Percentiles rank a stretch among this genome's conserved stretches.
These are phyloP conservation scores for Orientallactaga sibirica DNA, from an alignment of 2,797 vertebrate genomes.

Conservation along the genomic window DNA sequence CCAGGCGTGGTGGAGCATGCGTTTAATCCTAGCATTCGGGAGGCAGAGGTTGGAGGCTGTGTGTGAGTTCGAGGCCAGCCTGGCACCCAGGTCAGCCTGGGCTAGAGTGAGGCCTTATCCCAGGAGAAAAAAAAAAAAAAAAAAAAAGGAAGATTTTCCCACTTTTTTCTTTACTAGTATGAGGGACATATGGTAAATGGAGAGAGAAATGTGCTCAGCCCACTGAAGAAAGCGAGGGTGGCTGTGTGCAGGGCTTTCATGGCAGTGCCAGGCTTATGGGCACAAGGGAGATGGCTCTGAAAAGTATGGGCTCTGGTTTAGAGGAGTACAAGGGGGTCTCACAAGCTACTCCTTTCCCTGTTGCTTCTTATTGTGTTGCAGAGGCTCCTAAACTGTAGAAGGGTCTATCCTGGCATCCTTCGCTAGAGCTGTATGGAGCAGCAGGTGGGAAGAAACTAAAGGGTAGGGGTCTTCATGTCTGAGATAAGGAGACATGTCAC, in stretches of 20 bases:
- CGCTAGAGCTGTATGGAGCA: neutral
- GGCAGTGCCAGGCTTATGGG: neutral
- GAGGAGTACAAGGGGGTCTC: neutral
- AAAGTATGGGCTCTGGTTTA: neutral
- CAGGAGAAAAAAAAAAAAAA: too few relatives aligned
- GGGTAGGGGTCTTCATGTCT: neutral
- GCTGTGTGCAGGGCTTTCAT: neutral
- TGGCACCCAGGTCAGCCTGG: too few relatives aligned
- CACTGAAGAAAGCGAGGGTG: neutral
- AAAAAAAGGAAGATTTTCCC: neutral
- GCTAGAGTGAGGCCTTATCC: too few relatives aligned
- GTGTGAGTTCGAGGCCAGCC: too few relatives aligned
- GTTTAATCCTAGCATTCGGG: too few relatives aligned
- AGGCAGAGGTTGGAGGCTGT: too few relatives aligned
- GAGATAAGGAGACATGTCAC: neutral
- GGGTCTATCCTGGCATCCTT: neutral
- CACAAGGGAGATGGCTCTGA: neutral
- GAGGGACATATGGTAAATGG: constrained; percentile 32
- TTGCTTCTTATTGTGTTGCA: neutral
- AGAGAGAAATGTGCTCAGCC: neutral
- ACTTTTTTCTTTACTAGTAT: neutral
- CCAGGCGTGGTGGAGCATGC: too few relatives aligned
- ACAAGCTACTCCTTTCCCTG: neutral
- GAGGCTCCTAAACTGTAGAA: neutral
- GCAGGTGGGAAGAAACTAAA: neutral